Conservation (phyloP, 2,888 invertebrate genomes). For the Orthosia gothica region DNA sequence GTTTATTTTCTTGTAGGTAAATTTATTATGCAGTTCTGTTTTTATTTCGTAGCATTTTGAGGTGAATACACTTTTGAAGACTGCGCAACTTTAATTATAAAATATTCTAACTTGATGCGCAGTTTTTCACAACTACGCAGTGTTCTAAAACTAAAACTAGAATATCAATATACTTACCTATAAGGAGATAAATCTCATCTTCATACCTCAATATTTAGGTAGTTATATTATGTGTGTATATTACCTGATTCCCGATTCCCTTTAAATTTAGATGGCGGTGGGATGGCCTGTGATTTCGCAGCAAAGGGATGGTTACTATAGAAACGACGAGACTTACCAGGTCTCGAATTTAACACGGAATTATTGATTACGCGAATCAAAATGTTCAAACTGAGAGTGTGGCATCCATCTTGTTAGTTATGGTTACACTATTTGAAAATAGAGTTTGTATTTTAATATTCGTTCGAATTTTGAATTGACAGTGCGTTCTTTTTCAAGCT, state of each 20-base stretch:
- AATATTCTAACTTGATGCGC: conserved; percentile 4
- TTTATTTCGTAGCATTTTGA: conserved; percentile 10
- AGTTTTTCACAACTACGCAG: conserved; percentile 8
- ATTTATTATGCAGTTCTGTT: conserved; percentile 5
- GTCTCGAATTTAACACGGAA: conserved; percentile 81
- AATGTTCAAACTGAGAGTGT: conserved; percentile 71
- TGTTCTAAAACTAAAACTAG: not conserved
- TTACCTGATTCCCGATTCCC: conserved; percentile 70
- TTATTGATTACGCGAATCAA: conserved; percentile 86
- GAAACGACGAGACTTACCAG: conserved; percentile 77
- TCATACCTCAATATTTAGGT: conserved; percentile 25
- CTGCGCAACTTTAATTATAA: not conserved
- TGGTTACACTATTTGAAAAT: conserved; percentile 36
- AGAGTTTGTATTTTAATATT: conserved; percentile 16
- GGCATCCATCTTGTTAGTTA: conserved; percentile 56
- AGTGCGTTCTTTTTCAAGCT: not conserved
- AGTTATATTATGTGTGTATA: conserved; percentile 43
- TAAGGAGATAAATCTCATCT: conserved; percentile 10
- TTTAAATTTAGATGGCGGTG: conserved; percentile 75
- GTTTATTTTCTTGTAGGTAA: not conserved
- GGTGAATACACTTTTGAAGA: conserved; percentile 5
- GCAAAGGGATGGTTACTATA: conserved; percentile 86
- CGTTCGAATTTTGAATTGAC: not conserved
- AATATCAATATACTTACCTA: not conserved
- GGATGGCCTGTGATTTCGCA: conserved; percentile 68